Percentiles rank a stretch among this genome's conserved stretches.
phyloP scores from a whole-genome alignment of 37 sponge, comb jelly and placozoan species.

The Petrosia ficiformis region DNA sequence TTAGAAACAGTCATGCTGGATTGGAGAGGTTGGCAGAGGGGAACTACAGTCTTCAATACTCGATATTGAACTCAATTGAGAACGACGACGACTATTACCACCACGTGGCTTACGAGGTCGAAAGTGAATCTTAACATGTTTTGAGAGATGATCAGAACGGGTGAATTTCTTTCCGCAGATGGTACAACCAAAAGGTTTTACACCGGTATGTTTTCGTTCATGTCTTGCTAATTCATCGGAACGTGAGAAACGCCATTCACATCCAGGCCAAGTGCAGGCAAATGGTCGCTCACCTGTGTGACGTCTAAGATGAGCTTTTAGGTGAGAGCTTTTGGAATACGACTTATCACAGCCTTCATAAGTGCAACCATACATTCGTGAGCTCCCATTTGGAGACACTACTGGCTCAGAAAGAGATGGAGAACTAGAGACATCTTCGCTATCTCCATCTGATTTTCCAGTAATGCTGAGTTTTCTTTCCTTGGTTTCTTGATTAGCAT shows the following conservation, averaged over 20 bases:
- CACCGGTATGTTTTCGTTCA: conserved; percentile 82
- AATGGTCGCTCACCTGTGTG: conserved; percentile 93
- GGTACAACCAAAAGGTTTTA: conserved; percentile 83
- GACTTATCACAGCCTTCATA: conserved; percentile 75
- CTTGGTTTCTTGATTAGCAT: background rate
- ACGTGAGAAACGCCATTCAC: conserved; percentile 87
- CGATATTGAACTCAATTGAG: conserved; percentile 56
- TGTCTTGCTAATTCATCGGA: conserved; percentile 89
- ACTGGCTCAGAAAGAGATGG: background rate
- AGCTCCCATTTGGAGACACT: conserved; percentile 11
- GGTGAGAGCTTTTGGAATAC: conserved; percentile 85
- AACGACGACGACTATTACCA: conserved; percentile 16
- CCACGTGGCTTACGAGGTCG: conserved; percentile 71
- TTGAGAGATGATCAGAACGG: conserved; percentile 83
- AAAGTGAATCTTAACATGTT: conserved; percentile 85
- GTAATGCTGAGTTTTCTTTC: conserved; percentile 13
- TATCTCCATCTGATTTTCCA: conserved; percentile 32
- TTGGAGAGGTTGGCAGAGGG: background rate
- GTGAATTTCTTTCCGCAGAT: conserved; percentile 90
- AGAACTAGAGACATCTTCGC: background rate
- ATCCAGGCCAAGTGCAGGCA: conserved; percentile 87
- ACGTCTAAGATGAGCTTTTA: conserved; percentile 80
- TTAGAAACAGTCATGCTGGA: background rate
- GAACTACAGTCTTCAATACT: conserved; percentile 3
- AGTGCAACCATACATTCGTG: conserved; percentile 60